phyloP scores from a whole-genome alignment of 2,113 vertebrate species.

The Corythaeola cristata region DNA sequence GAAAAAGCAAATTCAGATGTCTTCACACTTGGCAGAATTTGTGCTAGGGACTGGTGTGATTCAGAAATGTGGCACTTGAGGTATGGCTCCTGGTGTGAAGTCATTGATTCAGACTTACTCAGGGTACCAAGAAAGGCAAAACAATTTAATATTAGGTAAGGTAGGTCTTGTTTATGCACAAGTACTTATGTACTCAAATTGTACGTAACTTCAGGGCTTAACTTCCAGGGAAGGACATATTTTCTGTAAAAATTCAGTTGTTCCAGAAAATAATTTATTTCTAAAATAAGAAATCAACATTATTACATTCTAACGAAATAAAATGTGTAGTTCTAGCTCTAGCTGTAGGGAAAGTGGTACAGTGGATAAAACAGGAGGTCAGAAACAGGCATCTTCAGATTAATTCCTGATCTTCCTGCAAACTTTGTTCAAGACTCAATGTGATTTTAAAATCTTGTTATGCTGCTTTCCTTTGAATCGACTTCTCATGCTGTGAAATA shows the following conservation, averaged over 20 bases:
- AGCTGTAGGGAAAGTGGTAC: neutral
- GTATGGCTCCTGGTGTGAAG: neutral
- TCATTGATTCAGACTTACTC: neutral
- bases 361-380: neutral
- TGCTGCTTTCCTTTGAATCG: neutral
- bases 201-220: neutral
- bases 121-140: neutral
- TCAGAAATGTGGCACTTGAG: neutral
- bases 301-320: neutral
- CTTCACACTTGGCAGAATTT: neutral
- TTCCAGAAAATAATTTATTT: neutral
- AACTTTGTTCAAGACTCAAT: neutral
- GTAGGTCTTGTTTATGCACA: neutral
- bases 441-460: neutral
- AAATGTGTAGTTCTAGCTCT: neutral
- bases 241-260: neutral
- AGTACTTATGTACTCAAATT: neutral
- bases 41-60: neutral
- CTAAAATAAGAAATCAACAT: neutral
- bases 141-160: neutral
- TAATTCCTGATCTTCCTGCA: neutral
- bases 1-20: neutral
- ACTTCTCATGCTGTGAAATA: neutral
- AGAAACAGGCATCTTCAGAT: neutral
- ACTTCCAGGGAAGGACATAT: neutral